Evolutionary conservation across 2,113 vertebrate species (phyloP).

Genomic region (Asarcornis scutulata): DNA sequence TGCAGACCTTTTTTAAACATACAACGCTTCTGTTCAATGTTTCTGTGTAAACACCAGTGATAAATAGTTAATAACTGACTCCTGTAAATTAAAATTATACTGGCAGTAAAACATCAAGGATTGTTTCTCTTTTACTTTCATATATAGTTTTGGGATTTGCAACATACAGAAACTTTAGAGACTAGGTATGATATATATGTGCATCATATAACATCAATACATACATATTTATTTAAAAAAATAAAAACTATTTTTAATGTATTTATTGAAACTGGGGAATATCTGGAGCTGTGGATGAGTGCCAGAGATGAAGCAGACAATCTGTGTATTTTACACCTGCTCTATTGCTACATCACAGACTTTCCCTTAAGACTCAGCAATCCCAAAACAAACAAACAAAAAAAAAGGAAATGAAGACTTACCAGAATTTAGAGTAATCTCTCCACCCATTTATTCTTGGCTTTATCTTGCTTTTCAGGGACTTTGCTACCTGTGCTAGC

Average conservation of each 20-base stretch:
- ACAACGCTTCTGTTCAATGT: background rate
- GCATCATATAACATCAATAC: background rate
- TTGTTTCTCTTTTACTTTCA: background rate
- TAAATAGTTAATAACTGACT: background rate
- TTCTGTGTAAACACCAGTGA: background rate
- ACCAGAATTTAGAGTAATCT: background rate
- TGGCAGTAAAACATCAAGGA: background rate
- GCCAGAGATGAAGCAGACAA: background rate
- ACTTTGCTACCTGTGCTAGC: background rate
- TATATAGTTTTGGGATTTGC: background rate
- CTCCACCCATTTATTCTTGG: background rate
- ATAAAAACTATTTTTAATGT: background rate
- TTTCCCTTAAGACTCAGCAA: background rate
- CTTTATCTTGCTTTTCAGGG: background rate
- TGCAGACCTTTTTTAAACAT: background rate
- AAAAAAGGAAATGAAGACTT: fast-evolving
- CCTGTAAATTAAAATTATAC: background rate
- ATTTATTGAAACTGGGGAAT: background rate
- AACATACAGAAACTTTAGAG: background rate
- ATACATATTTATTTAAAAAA: background rate
- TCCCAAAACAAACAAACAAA: background rate
- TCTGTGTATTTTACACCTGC: background rate
- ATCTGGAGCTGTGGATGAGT: background rate
- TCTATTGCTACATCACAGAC: background rate
- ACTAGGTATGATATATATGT: too few relatives aligned